These are phyloP conservation scores for Cosmopolites sordidus DNA, from an alignment of 2,888 invertebrate species.

Conservation along the genomic window DNA sequence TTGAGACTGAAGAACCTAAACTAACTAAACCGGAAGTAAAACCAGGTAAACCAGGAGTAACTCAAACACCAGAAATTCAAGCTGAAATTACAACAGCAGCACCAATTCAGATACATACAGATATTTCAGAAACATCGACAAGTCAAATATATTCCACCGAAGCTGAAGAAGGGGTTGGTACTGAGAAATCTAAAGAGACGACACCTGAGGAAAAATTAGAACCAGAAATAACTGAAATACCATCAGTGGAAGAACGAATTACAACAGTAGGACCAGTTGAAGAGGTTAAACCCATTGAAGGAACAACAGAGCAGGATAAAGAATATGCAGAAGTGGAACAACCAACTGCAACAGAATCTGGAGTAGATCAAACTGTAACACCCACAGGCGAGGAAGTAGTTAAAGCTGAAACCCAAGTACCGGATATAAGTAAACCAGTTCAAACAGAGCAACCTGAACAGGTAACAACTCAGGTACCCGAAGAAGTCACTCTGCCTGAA, in stretches of 20 bases:
- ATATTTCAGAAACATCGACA: too few species aligned
- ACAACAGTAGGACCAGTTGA: conserved; percentile 5
- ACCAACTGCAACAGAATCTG: not conserved
- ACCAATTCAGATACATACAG: not conserved
- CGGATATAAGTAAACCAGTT: too few species aligned
- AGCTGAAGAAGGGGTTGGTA: too few species aligned
- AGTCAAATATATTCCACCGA: too few species aligned
- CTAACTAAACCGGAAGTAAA: conserved; percentile 13
- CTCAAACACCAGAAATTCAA: conserved; percentile 2
- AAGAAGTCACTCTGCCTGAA: not conserved
- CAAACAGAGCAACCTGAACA: too few species aligned
- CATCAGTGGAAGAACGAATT: not conserved
- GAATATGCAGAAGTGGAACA: not conserved
- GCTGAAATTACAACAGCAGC: conserved; percentile 11
- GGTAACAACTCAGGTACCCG: not conserved
- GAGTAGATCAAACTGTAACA: not conserved
- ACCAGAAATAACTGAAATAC: not conserved
- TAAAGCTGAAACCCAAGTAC: too few species aligned
- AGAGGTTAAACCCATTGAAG: not conserved
- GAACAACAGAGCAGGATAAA: too few species aligned
- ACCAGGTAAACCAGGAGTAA: not conserved
- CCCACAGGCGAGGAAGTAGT: not conserved
- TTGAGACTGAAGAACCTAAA: conserved; percentile 7
- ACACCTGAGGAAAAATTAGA: not conserved
- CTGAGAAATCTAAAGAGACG: too few species aligned